Base-by-base conservation (phyloP, 2,888 invertebrate species). In the Morinoia aosen region DNA sequence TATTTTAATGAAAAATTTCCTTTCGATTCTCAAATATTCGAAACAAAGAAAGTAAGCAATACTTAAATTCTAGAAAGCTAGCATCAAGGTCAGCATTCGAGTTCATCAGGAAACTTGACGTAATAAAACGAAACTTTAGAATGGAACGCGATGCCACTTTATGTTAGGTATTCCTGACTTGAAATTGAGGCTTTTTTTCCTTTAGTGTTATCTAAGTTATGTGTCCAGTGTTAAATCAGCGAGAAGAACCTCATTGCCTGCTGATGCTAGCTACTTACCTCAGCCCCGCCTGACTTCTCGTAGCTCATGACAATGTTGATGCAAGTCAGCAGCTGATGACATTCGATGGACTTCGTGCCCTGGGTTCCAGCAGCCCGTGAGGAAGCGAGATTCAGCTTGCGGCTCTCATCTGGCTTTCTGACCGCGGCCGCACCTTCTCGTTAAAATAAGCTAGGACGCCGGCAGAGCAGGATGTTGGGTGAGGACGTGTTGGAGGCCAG, bases 401-500 rank as follows among this genome's bases (percentile, higher is more conserved):
- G 76, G 76, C 33, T 76, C 25, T 76, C 76, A 76, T 76, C 76
- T 2, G 76, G 76, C 76, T 76, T 76, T 76, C 76, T 76, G 76
- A 76, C 33, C 76, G 76, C 76, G 1, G 76, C 33, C 7, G 33
- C 76, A 33, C 76, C 76, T 33, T 76, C 76, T 2, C 10, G 76
- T 76, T 76, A 76, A 76, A 76, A 76, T 76, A 76, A 76, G 76
- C 76, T 76, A 76, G 76, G 33, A 33, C 76, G 76, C 33, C 76
- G 76, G 33, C 76, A 76, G 76, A 25, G 76, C 76, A 76, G 76
- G 76, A 76, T 76, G 76, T 76, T 76, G 76, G 76, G 76, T 76
- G 76, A 76, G 76, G 76, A 76, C 76, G 76, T 76, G 76, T 76
- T 76, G 76, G 76, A 76, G 76, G 25, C 76, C 76, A 76, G 76